phyloP scores from a whole-genome alignment of 2,113 vertebrate genomes.

The Labeo rohita region DNA sequence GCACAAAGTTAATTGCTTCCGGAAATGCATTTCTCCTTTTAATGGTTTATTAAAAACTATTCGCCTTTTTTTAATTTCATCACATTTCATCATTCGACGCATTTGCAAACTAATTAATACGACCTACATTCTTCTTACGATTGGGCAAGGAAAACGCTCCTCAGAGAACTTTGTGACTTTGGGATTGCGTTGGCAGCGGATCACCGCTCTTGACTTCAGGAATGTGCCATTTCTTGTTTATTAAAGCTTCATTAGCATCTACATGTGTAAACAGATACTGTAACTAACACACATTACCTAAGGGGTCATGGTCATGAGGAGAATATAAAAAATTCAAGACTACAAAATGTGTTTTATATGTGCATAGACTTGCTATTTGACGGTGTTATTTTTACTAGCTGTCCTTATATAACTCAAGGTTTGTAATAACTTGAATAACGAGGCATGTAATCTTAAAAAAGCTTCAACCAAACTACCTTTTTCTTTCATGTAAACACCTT shows the following conservation, averaged over 20 bases:
- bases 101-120: constrained; percentile 74
- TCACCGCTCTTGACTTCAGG: constrained; percentile 26
- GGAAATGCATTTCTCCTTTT: constrained; percentile 44
- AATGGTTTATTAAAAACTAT: constrained; percentile 71
- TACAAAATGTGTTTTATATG: neutral
- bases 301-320: constrained; percentile 40
- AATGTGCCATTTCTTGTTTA: constrained; percentile 50
- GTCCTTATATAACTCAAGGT: neutral
- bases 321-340: constrained; percentile 12
- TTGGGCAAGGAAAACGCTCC: constrained; percentile 49
- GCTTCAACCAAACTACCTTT: neutral
- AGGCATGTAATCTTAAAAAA: neutral
- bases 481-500: neutral
- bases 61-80: constrained; percentile 71
- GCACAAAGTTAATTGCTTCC: constrained; percentile 46
- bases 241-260: constrained; percentile 62
- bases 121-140: constrained; percentile 65
- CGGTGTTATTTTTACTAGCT: neutral
- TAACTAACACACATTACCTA: constrained; percentile 51
- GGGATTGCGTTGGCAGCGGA: constrained; percentile 10
- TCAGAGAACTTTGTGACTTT: constrained; percentile 55
- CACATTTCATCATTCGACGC: constrained; percentile 77
- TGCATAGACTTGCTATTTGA: neutral
- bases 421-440: neutral
- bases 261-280: constrained; percentile 57